Evolutionary conservation across 2,888 invertebrate species (phyloP).

Genomic region (Acrobasis suavella): DNA sequence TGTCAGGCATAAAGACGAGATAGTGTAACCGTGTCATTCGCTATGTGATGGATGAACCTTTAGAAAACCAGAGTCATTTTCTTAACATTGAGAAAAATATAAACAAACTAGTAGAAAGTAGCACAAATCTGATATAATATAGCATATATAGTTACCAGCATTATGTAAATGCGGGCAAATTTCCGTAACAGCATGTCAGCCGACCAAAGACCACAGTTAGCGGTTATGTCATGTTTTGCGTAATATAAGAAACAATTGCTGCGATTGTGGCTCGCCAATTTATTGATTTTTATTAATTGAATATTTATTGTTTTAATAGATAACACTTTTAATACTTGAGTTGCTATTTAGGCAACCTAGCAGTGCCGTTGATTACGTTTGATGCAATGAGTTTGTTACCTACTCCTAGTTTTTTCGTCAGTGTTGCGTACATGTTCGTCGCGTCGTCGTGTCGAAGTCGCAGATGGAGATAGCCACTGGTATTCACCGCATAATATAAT

Average conservation of each 20-base stretch:
- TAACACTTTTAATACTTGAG: background rate
- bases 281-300: slow-evolving; percentile 1
- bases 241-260: slow-evolving; percentile 18
- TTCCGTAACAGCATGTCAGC: slow-evolving; percentile 31
- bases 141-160: slow-evolving; percentile 35
- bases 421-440: no score
- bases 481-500: no score
- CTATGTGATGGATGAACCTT: slow-evolving; percentile 18
- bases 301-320: background rate
- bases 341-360: background rate
- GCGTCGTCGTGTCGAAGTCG: no score
- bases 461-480: no score
- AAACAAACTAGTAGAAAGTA: slow-evolving; percentile 42
- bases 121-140: slow-evolving; percentile 46
- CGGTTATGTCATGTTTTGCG: slow-evolving; percentile 19
- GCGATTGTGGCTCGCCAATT: background rate
- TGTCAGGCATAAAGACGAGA: background rate
- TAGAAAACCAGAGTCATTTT: slow-evolving; percentile 27
- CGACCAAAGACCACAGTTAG: slow-evolving; percentile 27
- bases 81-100: slow-evolving; percentile 31
- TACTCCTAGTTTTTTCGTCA: no score
- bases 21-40: background rate
- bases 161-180: slow-evolving; percentile 48
- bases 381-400: no score
- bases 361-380: no score